A percentile compares a stretch with the other conserved stretches of the same genome.
Evolutionary conservation across 1,140 invertebrate species (phyloP).

Genomic region (Drosophila repleta): DNA sequence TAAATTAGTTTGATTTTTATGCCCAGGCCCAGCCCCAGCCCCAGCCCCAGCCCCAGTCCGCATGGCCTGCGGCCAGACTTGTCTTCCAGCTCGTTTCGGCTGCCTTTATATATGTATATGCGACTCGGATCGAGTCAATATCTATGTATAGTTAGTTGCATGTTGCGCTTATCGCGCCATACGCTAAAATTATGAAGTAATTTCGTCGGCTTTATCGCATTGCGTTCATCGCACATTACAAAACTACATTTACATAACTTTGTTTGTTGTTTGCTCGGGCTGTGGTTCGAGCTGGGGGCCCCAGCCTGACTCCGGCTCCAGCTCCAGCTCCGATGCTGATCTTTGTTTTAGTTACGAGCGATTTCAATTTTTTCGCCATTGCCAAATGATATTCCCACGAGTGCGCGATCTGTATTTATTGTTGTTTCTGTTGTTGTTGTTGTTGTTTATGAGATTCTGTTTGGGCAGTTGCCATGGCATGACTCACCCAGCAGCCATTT

Average conservation of each 20-base stretch:
- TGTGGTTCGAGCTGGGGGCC: background rate
- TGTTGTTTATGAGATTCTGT: constrained; percentile 28
- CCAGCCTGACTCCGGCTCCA: constrained; percentile 1
- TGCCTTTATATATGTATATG: constrained; percentile 35
- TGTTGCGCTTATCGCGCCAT: constrained; percentile 51
- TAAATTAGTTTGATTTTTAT: constrained; percentile 81
- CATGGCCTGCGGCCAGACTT: constrained; percentile 42
- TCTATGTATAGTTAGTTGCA: constrained; percentile 68
- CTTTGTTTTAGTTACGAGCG: constrained; percentile 51
- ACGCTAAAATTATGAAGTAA: constrained; percentile 78
- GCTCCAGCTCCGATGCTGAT: too few species aligned
- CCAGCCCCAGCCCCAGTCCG: constrained; percentile 18
- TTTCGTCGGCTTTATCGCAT: constrained; percentile 70
- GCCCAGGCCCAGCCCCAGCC: constrained; percentile 37
- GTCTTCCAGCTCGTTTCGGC: constrained; percentile 34
- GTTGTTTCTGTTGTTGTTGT: constrained; percentile 15
- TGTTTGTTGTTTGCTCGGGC: constrained; percentile 43
- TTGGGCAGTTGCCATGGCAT: constrained; percentile 26
- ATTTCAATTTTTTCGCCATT: constrained; percentile 54
- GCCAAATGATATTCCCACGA: constrained; percentile 76
- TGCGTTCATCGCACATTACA: constrained; percentile 82
- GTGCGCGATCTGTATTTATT: constrained; percentile 21
- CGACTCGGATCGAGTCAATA: background rate
- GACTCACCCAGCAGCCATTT: constrained; percentile 44
- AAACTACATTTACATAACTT: constrained; percentile 80